Percentiles rank a stretch among this genome's conserved stretches.
phyloP scores from a whole-genome alignment of 2,113 vertebrate genomes.

The Eretmochelys imbricata region DNA sequence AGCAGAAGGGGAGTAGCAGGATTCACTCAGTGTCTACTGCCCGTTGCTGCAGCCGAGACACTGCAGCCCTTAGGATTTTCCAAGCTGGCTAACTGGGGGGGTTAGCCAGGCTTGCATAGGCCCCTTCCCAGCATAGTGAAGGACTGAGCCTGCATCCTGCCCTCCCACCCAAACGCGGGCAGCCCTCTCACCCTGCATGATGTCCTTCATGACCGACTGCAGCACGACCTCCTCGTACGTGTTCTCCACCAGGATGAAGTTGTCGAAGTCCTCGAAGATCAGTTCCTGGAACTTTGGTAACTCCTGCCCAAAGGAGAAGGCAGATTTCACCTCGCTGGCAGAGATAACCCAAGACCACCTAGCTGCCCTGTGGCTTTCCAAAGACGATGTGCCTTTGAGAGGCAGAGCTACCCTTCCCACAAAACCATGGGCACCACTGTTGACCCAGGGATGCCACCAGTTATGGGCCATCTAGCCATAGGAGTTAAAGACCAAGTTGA shows the following conservation, averaged over 20 bases:
- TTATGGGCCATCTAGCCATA: neutral
- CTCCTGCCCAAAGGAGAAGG: conserved; percentile 76
- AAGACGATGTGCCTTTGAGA: conserved; percentile 46
- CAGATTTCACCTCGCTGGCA: rapidly evolving
- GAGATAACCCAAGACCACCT: neutral
- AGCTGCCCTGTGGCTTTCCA: conserved; percentile 35
- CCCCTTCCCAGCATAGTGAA: neutral
- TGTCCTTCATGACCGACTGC: conserved; percentile 95
- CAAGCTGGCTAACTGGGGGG: neutral
- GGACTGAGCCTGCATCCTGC: rapidly evolving
- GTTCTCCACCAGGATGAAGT: conserved; percentile 93
- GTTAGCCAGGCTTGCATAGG: neutral
- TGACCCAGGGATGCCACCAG: neutral
- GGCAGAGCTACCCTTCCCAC: conserved; percentile 6
- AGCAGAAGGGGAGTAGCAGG: too few relatives aligned
- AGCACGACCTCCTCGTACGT: conserved; percentile 94
- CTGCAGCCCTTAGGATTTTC: neutral
- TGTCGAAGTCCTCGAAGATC: conserved; percentile 95
- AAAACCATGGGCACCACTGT: neutral
- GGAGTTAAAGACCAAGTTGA: neutral
- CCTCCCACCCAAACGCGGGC: rapidly evolving
- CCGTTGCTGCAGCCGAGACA: neutral
- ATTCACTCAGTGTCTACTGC: neutral
- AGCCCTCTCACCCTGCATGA: conserved; percentile 89
- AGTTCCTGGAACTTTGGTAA: conserved; percentile 91